Percentiles rank a stretch among this genome's conserved stretches.
These are phyloP conservation scores for Philantomba maxwellii DNA, from an alignment of 2,113 vertebrate species.

Conservation along the genomic window DNA sequence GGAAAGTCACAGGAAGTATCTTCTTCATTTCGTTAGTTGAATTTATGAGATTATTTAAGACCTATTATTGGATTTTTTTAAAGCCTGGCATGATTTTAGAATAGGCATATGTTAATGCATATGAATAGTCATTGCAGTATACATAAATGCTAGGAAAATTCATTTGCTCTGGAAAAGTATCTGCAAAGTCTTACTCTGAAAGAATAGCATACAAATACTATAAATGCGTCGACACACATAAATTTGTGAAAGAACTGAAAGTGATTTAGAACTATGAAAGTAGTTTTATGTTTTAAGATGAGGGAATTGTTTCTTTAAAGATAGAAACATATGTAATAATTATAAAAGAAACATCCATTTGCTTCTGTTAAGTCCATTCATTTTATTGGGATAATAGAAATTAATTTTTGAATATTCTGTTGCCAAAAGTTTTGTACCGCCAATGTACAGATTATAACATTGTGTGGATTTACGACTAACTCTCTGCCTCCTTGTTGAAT, in stretches of 20 bases:
- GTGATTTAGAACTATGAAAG: background rate
- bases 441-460: background rate
- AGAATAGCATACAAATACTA: background rate
- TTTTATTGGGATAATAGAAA: background rate
- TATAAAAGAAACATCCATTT: background rate
- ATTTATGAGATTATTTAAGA: slow-evolving; percentile 16
- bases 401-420: background rate
- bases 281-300: background rate
- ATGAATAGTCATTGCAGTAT: background rate
- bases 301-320: background rate
- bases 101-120: background rate
- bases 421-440: background rate
- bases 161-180: background rate
- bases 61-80: background rate
- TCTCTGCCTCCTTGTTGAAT: background rate
- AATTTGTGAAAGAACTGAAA: background rate
- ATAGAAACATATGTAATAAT: background rate
- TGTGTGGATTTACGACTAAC: background rate
- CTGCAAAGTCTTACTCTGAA: background rate
- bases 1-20: background rate
- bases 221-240: background rate
- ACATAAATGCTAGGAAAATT: background rate
- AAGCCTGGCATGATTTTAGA: background rate
- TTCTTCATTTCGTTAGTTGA: background rate
- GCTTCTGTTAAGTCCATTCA: background rate